phyloP scores from a whole-genome alignment of 2,797 vertebrate species.

The Meda fulgida region DNA sequence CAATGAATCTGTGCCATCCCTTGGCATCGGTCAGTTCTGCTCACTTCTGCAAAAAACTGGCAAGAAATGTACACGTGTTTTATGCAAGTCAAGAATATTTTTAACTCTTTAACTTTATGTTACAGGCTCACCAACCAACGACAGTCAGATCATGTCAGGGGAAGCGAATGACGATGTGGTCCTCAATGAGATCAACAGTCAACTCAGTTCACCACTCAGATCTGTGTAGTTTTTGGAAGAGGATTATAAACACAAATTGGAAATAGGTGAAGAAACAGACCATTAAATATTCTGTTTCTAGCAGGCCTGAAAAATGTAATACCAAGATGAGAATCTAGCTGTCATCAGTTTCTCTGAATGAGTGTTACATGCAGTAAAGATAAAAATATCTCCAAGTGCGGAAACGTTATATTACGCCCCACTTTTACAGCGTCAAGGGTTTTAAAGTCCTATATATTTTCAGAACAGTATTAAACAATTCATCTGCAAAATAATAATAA shows the following conservation, averaged over 20 bases:
- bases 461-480: constrained; percentile 47
- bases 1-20: constrained; percentile 77
- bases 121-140: constrained; percentile 64
- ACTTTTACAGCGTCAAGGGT: neutral
- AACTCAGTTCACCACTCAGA: constrained; percentile 22
- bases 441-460: constrained; percentile 13
- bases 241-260: neutral
- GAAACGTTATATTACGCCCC: neutral
- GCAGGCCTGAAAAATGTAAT: neutral
- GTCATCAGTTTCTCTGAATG: neutral
- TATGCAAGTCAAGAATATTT: neutral
- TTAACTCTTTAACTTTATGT: neutral
- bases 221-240: neutral
- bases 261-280: neutral
- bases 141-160: constrained; percentile 65
- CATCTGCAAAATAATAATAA: no score
- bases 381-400: neutral
- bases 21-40: constrained; percentile 68
- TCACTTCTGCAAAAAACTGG: neutral
- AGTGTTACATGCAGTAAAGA: neutral
- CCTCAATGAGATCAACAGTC: constrained; percentile 69
- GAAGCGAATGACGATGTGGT: constrained; percentile 65
- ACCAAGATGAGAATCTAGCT: neutral
- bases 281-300: neutral
- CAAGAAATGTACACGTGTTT: neutral